Percentiles rank a stretch among this genome's conserved stretches.
Conservation (phyloP, 2,797 vertebrate genomes). For the Cossypha dichroa region DNA sequence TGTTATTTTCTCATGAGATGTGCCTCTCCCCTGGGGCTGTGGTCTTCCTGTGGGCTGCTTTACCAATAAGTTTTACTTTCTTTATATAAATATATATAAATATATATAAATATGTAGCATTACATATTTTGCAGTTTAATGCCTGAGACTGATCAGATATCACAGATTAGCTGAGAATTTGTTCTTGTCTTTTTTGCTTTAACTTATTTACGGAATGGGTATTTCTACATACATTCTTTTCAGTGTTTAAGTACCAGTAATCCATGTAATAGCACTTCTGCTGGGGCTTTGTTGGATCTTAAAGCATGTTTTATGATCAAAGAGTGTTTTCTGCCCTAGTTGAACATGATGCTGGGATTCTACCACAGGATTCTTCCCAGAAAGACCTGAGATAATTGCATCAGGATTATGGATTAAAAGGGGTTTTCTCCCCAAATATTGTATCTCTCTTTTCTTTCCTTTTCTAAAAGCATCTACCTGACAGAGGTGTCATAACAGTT, state of each 20-base stretch:
- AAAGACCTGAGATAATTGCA: not conserved
- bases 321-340: not conserved
- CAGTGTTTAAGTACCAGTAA: not conserved
- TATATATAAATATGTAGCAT: not conserved
- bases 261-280: not conserved
- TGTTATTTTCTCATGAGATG: not conserved
- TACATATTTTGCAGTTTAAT: not conserved
- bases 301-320: not conserved
- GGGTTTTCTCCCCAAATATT: fast-evolving
- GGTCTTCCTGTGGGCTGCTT: not conserved
- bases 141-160: not conserved
- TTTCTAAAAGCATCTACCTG: not conserved
- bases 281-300: not conserved
- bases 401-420: not conserved
- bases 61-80: not conserved
- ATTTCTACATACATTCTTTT: not conserved
- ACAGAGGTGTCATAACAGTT: not conserved
- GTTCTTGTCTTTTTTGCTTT: not conserved
- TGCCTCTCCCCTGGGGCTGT: not conserved
- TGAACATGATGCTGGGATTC: not conserved
- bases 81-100: not conserved
- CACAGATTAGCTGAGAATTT: not conserved
- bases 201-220: not conserved
- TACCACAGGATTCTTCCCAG: not conserved
- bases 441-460: not conserved